These are phyloP conservation scores for Halcyon smyrnensis DNA, from an alignment of 2,797 vertebrate genomes.

Conservation along the genomic window DNA sequence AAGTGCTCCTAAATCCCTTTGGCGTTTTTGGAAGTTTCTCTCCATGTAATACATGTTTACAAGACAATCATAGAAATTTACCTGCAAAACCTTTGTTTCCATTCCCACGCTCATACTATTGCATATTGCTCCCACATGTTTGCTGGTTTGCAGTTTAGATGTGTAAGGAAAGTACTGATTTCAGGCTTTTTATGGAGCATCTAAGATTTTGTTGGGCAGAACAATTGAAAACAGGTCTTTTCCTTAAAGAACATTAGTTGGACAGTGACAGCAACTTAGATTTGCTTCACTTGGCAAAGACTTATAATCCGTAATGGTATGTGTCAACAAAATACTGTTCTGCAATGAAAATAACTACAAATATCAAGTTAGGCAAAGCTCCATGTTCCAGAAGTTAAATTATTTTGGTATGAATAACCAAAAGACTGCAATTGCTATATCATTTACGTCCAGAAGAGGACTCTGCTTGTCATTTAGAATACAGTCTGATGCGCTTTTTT, in stretches of 20 bases:
- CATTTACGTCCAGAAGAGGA: conserved; percentile 63
- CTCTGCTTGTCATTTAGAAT: conserved; percentile 45
- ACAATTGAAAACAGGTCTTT: background rate
- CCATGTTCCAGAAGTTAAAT: background rate
- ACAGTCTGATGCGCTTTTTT: background rate
- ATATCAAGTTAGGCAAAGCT: background rate
- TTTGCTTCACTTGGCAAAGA: background rate
- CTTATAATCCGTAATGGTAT: background rate
- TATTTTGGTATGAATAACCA: background rate
- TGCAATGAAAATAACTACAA: background rate
- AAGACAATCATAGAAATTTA: background rate
- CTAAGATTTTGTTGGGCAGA: background rate
- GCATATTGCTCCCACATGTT: background rate
- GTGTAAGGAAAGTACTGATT: background rate
- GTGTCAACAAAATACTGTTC: background rate
- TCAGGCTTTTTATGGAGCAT: background rate
- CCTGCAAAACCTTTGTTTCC: background rate
- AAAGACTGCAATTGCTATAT: conserved; percentile 32
- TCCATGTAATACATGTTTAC: background rate
- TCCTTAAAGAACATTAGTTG: background rate
- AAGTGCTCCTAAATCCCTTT: background rate
- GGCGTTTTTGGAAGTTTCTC: background rate
- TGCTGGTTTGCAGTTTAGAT: background rate
- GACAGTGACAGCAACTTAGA: background rate
- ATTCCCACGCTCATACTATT: background rate